Evolutionary conservation across 1,140 invertebrate genomes (phyloP), one percentile per base, ranked within the genome.

Genomic region (Psix sp.): DNA sequence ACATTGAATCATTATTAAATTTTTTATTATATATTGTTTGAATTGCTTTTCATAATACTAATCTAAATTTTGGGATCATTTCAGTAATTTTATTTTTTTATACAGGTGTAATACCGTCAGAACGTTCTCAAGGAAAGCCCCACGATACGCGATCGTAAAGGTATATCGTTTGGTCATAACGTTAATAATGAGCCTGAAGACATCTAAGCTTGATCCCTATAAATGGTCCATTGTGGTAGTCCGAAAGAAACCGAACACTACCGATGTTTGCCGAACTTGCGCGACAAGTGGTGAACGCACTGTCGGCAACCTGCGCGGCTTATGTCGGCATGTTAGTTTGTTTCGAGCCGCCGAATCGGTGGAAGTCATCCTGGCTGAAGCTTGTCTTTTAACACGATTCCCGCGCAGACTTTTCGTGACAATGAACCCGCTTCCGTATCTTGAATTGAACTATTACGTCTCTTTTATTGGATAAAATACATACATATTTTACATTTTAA

Each of bases 261-360:
- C 62, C 62, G 71, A 74, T 74, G 33, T 39, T 38, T 31, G 20
- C 49, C 57, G 57, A 68, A 13, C 13, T 14, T 5, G 24, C 16
- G 40, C 56, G 59, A 42, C 65, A 68, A 68, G 63, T 68, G 59
- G 72, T 68, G 72, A 68, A 65, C 57, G 72, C 40, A 59, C 63
- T 65, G 72, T 74, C 72, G 63, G 72, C 63, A 74, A 74, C 72
- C 72, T 74, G 72, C 43, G 57, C 71, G n/a, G 70, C 62, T 74
- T 67, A 57, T 46, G 57, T 59, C 72, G 72, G 67, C 67, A 72
- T 51, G 48, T 52, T 24, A 33, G 20, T 14, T 48, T 39, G 46
- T 54, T 24, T 24, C 26, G n/a, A n/a, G n/a, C 26, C 26, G 26
- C 26, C 26, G 26, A 29, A 29, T 29, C 26, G 26, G n/a, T 29